A percentile compares a stretch with the other conserved stretches of the same genome.
phyloP scores from a whole-genome alignment of 1,140 invertebrate genomes.

The Zaprionus ornatus region DNA sequence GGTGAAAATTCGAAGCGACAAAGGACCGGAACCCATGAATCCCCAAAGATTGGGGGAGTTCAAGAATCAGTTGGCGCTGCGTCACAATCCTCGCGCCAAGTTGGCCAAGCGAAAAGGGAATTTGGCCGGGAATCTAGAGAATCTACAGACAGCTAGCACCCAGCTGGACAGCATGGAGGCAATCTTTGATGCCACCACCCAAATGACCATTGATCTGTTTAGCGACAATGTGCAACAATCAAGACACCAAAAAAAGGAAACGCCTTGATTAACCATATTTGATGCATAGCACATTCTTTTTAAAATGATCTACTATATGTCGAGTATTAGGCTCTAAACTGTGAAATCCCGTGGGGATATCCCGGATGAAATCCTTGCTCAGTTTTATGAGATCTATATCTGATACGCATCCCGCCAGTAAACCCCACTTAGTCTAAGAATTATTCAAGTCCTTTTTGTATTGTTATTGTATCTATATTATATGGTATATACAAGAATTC shows the following conservation, averaged over 20 bases:
- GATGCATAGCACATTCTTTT: no score
- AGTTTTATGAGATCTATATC: no score
- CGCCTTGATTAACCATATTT: not conserved
- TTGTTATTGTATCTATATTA: no score
- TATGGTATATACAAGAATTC: no score
- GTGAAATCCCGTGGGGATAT: no score
- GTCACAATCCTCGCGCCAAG: constrained; percentile 7
- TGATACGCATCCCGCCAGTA: no score
- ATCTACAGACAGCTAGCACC: constrained; percentile 12
- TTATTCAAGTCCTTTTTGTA: no score
- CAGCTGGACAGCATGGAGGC: constrained; percentile 49
- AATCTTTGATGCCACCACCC: constrained; percentile 47
- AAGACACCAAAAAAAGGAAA: not conserved
- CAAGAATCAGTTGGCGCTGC: constrained; percentile 20
- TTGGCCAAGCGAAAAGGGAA: constrained; percentile 45
- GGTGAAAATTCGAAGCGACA: constrained; percentile 28
- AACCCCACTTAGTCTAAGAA: no score
- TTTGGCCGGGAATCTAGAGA: constrained; percentile 37
- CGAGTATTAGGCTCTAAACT: no score
- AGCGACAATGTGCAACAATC: constrained; percentile 29
- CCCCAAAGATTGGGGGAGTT: constrained; percentile 18
- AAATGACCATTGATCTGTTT: constrained; percentile 51
- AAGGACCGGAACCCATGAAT: constrained; percentile 17
- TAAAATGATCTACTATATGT: not conserved
- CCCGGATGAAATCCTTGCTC: no score